Evolutionary conservation across 37 sponge, comb jelly and placozoan genomes (phyloP), one percentile per base, ranked within the genome.

Genomic region (Cliona cf. orientalis): DNA sequence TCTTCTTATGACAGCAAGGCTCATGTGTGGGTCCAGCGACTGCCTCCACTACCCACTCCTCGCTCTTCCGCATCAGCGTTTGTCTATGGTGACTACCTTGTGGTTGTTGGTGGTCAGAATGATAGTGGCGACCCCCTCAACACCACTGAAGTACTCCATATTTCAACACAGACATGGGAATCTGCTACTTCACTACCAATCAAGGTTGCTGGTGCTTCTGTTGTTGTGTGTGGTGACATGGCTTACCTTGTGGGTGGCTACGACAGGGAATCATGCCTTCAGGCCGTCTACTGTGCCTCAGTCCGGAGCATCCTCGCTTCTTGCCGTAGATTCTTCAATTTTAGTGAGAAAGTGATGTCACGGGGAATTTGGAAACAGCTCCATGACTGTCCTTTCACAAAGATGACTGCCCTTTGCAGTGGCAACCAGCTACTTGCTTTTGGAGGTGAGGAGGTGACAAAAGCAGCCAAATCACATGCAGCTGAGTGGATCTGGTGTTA

Each of bases 31-130:
- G 71, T 85, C 19, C 41, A 70, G 46, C 43, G 60, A 9, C 68
- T 68, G 35, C 86, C 86, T 59, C 79, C 86, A 29, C 43, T 85
- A 11, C 86, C 86, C 41, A 71, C 72, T 23, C 78, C 86, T 19
- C 53, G 86, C 3, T 77, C 86, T 6, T 76, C 78, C 19, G 43
- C 79, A 26, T 38, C 71, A 33, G 78, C 79, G 17, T 77, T 69
- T 55, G 56, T 75, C 28, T 85, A 57, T 34, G 78, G 46, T 0
- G 86, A 85, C 39, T 85, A 78, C 58, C 64, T 85, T 32, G 43
- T 85, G 22, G 86, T 85, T 12, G 34, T 78, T 56, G 86, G 86
- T 2, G 86, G 86, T 2, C 78, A 70, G 43, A 57, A 41, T 42
- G 71, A 60, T 21, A 35, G 39, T 23, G 63, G 79, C 6, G 53